A percentile compares a stretch with the other conserved stretches of the same genome.
Evolutionary conservation across 2,113 vertebrate species (phyloP).

Genomic region (Pseudorectes ferrugineus): DNA sequence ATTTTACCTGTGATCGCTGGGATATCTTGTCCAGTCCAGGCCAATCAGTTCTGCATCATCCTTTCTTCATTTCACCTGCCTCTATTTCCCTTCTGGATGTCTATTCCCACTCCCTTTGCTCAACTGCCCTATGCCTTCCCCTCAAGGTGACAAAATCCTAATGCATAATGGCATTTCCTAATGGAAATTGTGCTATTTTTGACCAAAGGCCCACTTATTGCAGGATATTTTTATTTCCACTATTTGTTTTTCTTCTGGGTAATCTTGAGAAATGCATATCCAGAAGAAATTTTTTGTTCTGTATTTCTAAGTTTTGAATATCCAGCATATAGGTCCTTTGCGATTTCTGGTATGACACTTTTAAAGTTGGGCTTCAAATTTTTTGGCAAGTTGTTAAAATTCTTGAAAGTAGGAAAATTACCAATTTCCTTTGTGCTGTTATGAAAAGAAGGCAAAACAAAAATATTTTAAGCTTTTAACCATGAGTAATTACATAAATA

Average conservation of each 20-base stretch:
- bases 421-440: background rate
- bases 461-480: background rate
- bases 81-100: background rate
- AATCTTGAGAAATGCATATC: background rate
- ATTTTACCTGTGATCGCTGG: background rate
- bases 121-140: background rate
- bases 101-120: background rate
- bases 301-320: background rate
- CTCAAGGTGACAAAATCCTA: background rate
- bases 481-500: background rate
- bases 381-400: background rate
- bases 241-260: background rate
- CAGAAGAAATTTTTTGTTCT: background rate
- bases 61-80: background rate
- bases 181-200: background rate
- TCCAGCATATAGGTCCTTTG: background rate
- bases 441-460: background rate
- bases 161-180: too few relatives aligned
- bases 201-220: background rate
- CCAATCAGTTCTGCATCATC: accelerated
- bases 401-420: background rate
- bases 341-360: background rate
- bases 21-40: background rate
- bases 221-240: background rate
- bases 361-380: background rate